Percentiles rank a stretch among this genome's conserved stretches.
These are phyloP conservation scores for Archilochus colubris DNA, from an alignment of 2,113 vertebrate species.

Conservation along the genomic window DNA sequence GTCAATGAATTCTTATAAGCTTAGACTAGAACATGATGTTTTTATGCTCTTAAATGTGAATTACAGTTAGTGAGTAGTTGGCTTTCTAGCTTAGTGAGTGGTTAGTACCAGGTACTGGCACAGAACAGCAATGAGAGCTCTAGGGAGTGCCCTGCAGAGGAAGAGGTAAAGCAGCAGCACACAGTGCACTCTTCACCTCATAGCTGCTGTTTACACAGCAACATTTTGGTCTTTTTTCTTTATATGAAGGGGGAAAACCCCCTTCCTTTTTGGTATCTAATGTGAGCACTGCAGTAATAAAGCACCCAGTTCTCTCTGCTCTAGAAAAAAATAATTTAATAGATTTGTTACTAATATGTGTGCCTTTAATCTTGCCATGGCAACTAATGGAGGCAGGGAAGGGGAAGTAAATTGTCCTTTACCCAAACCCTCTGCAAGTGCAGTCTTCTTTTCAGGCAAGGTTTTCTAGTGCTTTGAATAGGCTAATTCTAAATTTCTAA, in stretches of 20 bases:
- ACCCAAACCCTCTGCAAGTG: neutral
- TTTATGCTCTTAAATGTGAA: slow-evolving; percentile 38
- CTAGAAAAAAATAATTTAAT: neutral
- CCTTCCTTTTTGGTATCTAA: neutral
- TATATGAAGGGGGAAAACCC: neutral
- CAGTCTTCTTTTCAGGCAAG: neutral
- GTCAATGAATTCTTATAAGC: slow-evolving; percentile 37
- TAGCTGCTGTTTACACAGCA: neutral
- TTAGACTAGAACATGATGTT: neutral
- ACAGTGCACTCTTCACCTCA: slow-evolving; percentile 31
- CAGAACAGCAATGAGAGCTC: neutral
- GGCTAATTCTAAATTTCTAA: neutral
- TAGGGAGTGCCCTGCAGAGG: neutral
- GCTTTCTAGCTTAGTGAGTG: neutral
- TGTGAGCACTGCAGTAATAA: neutral
- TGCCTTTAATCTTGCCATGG: neutral
- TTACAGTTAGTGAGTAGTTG: neutral
- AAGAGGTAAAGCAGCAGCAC: neutral
- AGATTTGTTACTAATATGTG: neutral
- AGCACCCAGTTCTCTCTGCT: neutral
- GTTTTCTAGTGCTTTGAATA: neutral
- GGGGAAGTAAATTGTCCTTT: neutral
- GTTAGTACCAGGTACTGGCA: neutral
- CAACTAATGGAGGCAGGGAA: neutral
- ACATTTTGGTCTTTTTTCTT: neutral